Conservation (phyloP, 2,797 vertebrate genomes). For the Lutjanus argentimaculatus region DNA sequence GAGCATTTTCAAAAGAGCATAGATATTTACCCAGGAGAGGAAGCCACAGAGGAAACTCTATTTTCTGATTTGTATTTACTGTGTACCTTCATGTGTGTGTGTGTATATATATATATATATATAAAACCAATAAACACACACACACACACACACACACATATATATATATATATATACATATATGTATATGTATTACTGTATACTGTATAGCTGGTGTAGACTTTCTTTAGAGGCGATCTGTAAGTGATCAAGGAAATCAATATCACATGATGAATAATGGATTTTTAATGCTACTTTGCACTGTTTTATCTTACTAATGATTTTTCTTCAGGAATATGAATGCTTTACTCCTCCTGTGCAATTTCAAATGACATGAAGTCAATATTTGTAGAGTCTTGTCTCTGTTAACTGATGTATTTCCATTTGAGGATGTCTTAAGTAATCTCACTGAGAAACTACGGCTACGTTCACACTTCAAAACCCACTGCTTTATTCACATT, state of each 20-base stretch:
- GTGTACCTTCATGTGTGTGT: not conserved
- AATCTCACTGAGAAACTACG: too few relatives aligned
- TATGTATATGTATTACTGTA: too few relatives aligned
- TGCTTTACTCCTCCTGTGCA: not conserved
- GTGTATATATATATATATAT: too few relatives aligned
- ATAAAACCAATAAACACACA: too few relatives aligned
- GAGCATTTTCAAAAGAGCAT: too few relatives aligned
- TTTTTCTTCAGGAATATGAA: not conserved
- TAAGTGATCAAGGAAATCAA: not conserved
- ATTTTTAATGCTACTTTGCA: not conserved
- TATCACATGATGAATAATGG: not conserved
- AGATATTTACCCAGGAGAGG: not conserved
- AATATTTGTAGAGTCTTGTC: slow-evolving; percentile 4
- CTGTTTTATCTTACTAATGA: not conserved
- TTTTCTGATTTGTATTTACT: not conserved
- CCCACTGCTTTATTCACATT: too few relatives aligned
- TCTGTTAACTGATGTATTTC: not conserved
- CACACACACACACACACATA: too few relatives aligned
- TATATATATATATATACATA: too few relatives aligned
- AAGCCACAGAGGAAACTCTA: not conserved
- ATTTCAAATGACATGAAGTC: not conserved
- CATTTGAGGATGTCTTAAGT: not conserved
- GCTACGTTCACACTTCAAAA: too few relatives aligned
- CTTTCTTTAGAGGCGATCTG: not conserved
- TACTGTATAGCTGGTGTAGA: not conserved